A percentile compares a stretch with the other conserved stretches of the same genome.
phyloP scores from a whole-genome alignment of 2,797 vertebrate genomes.

The Enteromius paludinosus region DNA sequence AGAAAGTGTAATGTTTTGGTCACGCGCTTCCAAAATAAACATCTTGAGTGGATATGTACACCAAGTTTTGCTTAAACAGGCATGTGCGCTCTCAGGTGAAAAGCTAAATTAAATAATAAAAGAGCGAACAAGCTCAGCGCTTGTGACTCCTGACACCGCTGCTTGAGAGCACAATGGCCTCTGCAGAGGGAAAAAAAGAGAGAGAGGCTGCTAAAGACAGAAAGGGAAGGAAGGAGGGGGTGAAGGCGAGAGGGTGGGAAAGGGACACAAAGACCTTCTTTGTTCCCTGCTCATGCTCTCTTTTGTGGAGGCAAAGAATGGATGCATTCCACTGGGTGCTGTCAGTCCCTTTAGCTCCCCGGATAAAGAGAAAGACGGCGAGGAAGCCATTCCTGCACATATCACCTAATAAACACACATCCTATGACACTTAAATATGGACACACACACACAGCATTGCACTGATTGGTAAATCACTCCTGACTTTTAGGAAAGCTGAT shows the following conservation, averaged over 20 bases:
- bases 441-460: background rate
- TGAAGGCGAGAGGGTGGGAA: constrained; percentile 24
- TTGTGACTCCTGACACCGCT: constrained; percentile 49
- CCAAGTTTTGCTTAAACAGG: constrained; percentile 7
- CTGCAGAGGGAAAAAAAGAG: constrained; percentile 11
- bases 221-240: background rate
- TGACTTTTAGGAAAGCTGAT: constrained; percentile 23
- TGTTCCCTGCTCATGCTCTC: constrained; percentile 31
- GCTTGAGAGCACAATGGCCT: constrained; percentile 31
- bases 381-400: constrained; percentile 34
- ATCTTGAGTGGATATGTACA: background rate
- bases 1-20: background rate
- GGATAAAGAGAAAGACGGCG: constrained; percentile 15
- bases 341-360: constrained; percentile 42
- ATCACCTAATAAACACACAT: constrained; percentile 28
- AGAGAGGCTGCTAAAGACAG: constrained; percentile 25
- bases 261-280: constrained; percentile 42
- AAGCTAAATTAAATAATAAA: constrained; percentile 40
- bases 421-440: background rate
- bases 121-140: constrained; percentile 22
- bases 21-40: background rate
- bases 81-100: constrained; percentile 36
- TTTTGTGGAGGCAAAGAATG: constrained; percentile 39
- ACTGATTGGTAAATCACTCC: background rate
- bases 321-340: constrained; percentile 35